Evolutionary conservation across 35 echinoderm and acorn worm species (phyloP).

Genomic region (Nesometra sesokonis): DNA sequence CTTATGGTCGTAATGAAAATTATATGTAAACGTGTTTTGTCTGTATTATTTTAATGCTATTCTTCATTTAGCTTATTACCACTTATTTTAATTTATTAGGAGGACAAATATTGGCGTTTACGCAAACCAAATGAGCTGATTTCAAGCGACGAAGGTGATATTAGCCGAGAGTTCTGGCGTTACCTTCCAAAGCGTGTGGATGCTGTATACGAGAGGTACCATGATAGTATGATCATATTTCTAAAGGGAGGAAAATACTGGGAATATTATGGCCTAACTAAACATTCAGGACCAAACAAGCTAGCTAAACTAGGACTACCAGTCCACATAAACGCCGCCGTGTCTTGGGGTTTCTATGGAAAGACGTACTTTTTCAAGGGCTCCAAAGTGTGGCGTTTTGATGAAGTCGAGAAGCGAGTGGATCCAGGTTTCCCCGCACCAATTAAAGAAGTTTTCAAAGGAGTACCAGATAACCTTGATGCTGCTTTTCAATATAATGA

Average conservation of each 20-base stretch:
- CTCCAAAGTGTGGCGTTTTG: not conserved
- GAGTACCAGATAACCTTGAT: not conserved
- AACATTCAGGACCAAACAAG: not conserved
- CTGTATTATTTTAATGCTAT: too few species aligned
- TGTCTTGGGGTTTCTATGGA: not conserved
- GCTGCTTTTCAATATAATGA: conserved; percentile 10
- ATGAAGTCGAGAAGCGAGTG: not conserved
- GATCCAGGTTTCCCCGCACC: not conserved
- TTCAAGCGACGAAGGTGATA: not conserved
- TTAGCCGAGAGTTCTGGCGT: conserved; percentile 18
- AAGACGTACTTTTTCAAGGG: conserved; percentile 13
- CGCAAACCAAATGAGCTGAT: not conserved
- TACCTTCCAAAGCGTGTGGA: conserved; percentile 28
- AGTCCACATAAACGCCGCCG: not conserved
- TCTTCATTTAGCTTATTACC: too few species aligned
- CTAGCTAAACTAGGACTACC: not conserved
- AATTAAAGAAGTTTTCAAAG: conserved; percentile 4
- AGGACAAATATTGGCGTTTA: conserved; percentile 6
- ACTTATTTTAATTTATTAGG: not conserved
- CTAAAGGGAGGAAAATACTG: conserved; percentile 4
- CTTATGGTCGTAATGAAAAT: too few species aligned
- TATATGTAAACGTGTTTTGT: too few species aligned
- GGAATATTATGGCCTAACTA: not conserved
- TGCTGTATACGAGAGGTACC: conserved; percentile 12
- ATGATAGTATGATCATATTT: not conserved